Percentiles rank a stretch among this genome's conserved stretches.
phyloP scores from a whole-genome alignment of 2,888 invertebrate species.

The Volucella inflata region DNA sequence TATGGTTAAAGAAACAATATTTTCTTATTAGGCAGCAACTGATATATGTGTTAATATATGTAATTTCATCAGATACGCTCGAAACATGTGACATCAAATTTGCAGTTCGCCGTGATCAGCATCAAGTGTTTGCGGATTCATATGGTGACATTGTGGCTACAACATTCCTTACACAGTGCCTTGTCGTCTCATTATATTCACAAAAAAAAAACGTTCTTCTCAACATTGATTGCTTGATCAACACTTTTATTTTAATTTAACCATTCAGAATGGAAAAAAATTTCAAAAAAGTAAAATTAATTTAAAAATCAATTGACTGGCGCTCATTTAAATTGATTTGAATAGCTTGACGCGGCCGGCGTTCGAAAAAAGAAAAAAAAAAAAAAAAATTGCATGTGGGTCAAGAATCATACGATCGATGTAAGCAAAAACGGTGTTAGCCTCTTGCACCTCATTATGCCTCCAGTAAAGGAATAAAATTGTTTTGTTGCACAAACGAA shows the following conservation, averaged over 20 bases:
- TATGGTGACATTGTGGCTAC: no score
- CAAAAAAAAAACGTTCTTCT: neutral
- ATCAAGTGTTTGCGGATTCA: no score
- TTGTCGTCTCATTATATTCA: no score
- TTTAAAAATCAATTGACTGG: slow-evolving; percentile 7
- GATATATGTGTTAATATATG: no score
- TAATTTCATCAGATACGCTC: no score
- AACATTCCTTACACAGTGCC: no score
- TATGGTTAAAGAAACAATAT: no score
- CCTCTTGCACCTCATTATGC: slow-evolving; percentile 26
- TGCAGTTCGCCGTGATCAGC: no score
- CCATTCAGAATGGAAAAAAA: no score
- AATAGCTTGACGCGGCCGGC: slow-evolving; percentile 1
- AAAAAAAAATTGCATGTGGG: slow-evolving; percentile 32
- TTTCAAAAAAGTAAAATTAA: neutral
- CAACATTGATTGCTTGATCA: neutral
- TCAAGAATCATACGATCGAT: slow-evolving; percentile 48
- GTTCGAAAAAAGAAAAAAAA: neutral
- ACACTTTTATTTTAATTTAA: slow-evolving; percentile 22
- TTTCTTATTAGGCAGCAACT: no score
- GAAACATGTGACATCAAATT: no score
- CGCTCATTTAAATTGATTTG: slow-evolving; percentile 15
- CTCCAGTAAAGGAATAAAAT: neutral
- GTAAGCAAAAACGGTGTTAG: slow-evolving; percentile 39
- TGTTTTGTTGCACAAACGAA: neutral